Percentiles rank a stretch among this genome's conserved stretches.
Conservation (phyloP, 2,888 invertebrate species). For the Sclerodermus sp. region DNA sequence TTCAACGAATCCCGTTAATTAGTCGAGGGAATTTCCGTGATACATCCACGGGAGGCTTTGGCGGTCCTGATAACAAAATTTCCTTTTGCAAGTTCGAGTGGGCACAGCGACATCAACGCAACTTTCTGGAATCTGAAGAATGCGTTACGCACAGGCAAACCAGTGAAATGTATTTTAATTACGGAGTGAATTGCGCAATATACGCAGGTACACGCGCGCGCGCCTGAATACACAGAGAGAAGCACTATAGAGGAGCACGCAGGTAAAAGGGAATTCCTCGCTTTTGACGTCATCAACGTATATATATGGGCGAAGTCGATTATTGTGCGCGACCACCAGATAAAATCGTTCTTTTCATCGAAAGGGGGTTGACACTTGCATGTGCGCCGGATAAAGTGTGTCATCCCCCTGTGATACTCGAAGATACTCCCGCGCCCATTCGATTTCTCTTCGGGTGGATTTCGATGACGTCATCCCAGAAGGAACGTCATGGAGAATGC, state of each 20-base stretch:
- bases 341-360: conserved; percentile 2
- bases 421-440: too few relatives aligned
- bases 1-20: too few relatives aligned
- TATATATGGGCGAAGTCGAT: conserved; percentile 10
- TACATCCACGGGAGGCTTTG: too few relatives aligned
- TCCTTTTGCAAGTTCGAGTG: too few relatives aligned
- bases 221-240: neutral
- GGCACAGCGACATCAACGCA: neutral
- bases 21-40: too few relatives aligned
- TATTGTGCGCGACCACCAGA: neutral
- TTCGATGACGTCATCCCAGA: too few relatives aligned
- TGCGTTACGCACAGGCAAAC: conserved; percentile 9
- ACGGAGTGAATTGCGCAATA: conserved; percentile 14
- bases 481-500: too few relatives aligned
- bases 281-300: conserved; percentile 22
- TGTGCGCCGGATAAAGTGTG: neutral
- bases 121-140: neutral
- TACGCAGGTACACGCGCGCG: neutral
- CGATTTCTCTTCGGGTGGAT: too few relatives aligned
- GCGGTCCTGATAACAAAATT: too few relatives aligned
- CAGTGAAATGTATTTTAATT: conserved; percentile 25
- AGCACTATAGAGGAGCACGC: conserved; percentile 7
- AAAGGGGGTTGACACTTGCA: neutral
- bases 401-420: too few relatives aligned
- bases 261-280: conserved; percentile 25